These are phyloP conservation scores for Elephas maximus DNA, from an alignment of 2,113 vertebrate genomes.

Conservation along the genomic window DNA sequence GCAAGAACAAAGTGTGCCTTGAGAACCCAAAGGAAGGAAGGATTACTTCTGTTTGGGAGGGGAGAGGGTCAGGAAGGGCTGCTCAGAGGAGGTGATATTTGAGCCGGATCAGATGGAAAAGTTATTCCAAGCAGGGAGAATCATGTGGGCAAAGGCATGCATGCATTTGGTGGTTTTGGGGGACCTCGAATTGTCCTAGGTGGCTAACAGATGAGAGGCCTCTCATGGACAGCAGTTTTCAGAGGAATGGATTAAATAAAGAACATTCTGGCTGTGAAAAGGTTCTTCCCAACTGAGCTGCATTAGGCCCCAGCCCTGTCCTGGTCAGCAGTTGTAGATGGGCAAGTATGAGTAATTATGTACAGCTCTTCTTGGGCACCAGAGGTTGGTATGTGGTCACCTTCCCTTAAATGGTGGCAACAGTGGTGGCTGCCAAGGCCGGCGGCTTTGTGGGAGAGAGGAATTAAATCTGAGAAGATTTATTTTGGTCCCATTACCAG, in stretches of 20 bases:
- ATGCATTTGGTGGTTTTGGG: background rate
- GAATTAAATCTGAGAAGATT: slow-evolving; percentile 74
- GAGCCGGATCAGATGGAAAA: slow-evolving; percentile 66
- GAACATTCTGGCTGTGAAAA: background rate
- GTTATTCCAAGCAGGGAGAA: slow-evolving; percentile 52
- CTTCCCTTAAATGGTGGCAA: slow-evolving; percentile 51
- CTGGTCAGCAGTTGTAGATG: background rate
- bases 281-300: background rate
- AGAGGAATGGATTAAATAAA: slow-evolving; percentile 16
- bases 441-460: slow-evolving; percentile 42
- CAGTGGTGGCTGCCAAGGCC: slow-evolving; percentile 9
- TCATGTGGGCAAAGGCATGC: background rate
- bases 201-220: background rate
- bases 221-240: background rate
- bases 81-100: slow-evolving; percentile 64
- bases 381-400: background rate
- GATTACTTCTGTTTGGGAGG: slow-evolving; percentile 33
- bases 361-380: background rate
- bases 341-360: background rate
- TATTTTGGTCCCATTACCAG: slow-evolving; percentile 68
- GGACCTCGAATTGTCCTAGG: background rate
- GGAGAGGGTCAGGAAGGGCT: slow-evolving; percentile 32
- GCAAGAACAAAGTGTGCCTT: slow-evolving; percentile 45
- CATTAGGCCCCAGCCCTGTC: background rate
- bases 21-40: slow-evolving; percentile 62